Percentiles rank a stretch among this genome's conserved stretches.
Evolutionary conservation across 35 echinoderm and acorn worm species (phyloP).

Genomic region (Acanthaster planci): DNA sequence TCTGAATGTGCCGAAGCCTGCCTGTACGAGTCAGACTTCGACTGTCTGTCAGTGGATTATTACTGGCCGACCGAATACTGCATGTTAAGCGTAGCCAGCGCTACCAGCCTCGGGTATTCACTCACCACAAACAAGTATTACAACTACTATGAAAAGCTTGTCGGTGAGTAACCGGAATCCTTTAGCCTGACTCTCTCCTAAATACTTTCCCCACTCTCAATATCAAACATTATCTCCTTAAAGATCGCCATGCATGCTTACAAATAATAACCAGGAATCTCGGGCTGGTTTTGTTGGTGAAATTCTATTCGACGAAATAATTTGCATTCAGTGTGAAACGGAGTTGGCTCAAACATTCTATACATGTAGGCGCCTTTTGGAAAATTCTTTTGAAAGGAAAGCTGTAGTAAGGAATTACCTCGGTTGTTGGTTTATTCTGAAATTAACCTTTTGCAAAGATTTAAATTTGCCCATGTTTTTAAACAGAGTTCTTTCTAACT

Average conservation of each 20-base stretch:
- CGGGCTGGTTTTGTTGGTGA: background rate
- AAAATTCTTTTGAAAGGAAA: too few relatives aligned
- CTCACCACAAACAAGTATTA: constrained; percentile 53
- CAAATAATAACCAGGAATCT: background rate
- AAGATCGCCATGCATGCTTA: background rate
- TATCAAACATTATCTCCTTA: background rate
- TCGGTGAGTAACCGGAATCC: constrained; percentile 33
- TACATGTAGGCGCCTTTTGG: too few relatives aligned
- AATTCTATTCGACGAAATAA: too few relatives aligned
- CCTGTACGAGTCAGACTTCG: constrained; percentile 36
- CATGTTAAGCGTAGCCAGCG: constrained; percentile 30
- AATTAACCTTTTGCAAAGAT: too few relatives aligned
- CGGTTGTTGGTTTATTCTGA: too few relatives aligned
- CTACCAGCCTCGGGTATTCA: background rate
- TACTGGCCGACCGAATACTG: constrained; percentile 32
- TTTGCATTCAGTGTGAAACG: too few relatives aligned
- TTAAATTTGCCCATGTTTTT: too few relatives aligned
- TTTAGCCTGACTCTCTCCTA: too few relatives aligned
- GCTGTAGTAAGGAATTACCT: too few relatives aligned
- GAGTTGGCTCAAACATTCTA: too few relatives aligned
- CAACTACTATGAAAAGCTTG: constrained; percentile 72
- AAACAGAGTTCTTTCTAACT: too few relatives aligned
- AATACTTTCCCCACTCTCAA: background rate
- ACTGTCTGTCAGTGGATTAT: constrained; percentile 73
- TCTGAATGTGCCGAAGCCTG: constrained; percentile 57